Base-by-base conservation (phyloP, 2,888 invertebrate genomes). In the Synanthedon tipuliformis region DNA sequence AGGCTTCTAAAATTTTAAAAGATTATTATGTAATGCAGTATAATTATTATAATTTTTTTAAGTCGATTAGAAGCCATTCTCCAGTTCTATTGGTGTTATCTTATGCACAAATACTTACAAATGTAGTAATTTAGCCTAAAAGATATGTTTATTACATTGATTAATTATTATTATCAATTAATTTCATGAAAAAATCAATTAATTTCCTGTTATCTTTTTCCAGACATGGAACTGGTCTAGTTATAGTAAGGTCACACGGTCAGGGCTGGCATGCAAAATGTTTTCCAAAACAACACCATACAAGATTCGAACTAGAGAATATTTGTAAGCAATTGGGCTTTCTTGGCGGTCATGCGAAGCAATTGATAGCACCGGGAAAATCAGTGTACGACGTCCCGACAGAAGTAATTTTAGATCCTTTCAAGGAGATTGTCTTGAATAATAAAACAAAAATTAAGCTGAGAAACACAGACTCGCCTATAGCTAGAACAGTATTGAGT, bases 201-300 rank as follows among this genome's bases (percentile, higher is more conserved):
- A 8, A 34, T 34, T 1, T 7, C 1, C 10, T 10, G 2, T 27
- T 34, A 34, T 34, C 4, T 5, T 23, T 34, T 34, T 34, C 3
- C 76, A 90, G 90, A 51, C 68, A 77, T 11, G 89, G 90, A n/a
- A 89, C 83, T 12, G 93, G 93, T 0, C 92, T 93, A 78, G 89
- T 94, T 0, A 83, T 92, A 51, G 81, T 89, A 4, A 89, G 90
- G 50, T 88, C 90, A 0, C 91, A 90, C 57, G 94, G 94, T 12
- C 80, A 92, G 8, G 15, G 15, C 45, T 93, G 94, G 93, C 90
- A 92, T 60, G 87, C 92, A 0, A 92, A 92, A 66, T 94, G 94
- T 65, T 92, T 90, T 60, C 72, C 89, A 12, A 85, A 85, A 51
- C 69, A 75, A 49, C 79, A 78, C 8, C 84, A 89, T 54, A 89